phyloP scores from a whole-genome alignment of 2,797 vertebrate species.

The Acanthopagrus latus region DNA sequence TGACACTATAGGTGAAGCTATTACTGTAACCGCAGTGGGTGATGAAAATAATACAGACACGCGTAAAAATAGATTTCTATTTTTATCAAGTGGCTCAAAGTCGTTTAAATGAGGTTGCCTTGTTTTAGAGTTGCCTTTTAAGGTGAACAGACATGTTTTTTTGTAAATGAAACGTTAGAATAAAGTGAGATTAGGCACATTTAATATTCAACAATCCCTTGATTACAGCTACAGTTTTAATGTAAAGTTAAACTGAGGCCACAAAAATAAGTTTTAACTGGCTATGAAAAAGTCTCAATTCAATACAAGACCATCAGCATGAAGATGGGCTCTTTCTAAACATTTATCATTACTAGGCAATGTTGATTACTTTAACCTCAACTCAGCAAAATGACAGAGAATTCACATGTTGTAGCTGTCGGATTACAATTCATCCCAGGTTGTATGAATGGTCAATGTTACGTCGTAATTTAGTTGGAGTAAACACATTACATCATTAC shows the following conservation, averaged over 20 bases:
- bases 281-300: no score
- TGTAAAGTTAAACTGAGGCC: not conserved
- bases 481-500: no score
- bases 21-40: conserved; percentile 43
- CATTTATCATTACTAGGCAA: no score
- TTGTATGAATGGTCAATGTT: no score
- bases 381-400: no score
- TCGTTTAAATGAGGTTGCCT: not conserved
- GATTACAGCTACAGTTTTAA: conserved; percentile 3
- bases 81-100: conserved; percentile 11
- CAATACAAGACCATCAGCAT: no score
- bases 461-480: no score
- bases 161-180: conserved; percentile 8
- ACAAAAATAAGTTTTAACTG: no score
- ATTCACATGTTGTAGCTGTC: no score
- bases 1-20: conserved; percentile 52
- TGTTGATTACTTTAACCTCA: no score
- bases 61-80: conserved; percentile 56
- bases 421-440: no score
- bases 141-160: not conserved
- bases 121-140: not conserved
- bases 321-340: no score
- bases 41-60: conserved; percentile 30
- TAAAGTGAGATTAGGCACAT: not conserved
- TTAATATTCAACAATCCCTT: not conserved